phyloP scores from a whole-genome alignment of 2,888 invertebrate genomes.

The Eupithecia dodoneata region DNA sequence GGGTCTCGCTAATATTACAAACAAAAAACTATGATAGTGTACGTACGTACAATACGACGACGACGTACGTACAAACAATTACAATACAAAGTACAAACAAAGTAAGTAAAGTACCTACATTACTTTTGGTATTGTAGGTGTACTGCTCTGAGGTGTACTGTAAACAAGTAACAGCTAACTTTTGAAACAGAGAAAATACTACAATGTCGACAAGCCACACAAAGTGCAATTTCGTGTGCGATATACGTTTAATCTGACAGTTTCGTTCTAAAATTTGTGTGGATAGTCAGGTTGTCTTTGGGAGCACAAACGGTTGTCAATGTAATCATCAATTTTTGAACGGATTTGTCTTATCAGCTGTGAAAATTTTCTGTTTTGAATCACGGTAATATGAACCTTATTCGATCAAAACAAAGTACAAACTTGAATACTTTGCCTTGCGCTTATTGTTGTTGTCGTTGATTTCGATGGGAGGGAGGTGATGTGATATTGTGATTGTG shows the following conservation, averaged over 20 bases:
- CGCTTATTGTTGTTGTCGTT: background rate
- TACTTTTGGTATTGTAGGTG: no score
- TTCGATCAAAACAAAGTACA: rapidly evolving
- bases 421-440: background rate
- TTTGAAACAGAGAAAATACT: background rate
- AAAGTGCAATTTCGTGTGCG: background rate
- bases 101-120: no score
- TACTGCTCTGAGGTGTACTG: background rate
- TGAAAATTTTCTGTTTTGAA: background rate
- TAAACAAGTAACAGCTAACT: constrained; percentile 1
- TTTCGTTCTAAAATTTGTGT: background rate
- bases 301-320: background rate
- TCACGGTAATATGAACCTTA: background rate
- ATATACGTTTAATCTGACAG: background rate
- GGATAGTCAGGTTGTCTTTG: background rate
- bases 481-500: background rate
- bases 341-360: constrained; percentile 5
- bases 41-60: no score
- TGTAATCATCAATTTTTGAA: background rate
- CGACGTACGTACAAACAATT: no score
- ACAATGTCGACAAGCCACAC: background rate
- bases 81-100: no score
- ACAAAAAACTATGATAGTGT: background rate
- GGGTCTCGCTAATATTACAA: background rate
- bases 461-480: background rate